phyloP scores from a whole-genome alignment of 2,888 invertebrate species.

The Notocelia uddmanniana region DNA sequence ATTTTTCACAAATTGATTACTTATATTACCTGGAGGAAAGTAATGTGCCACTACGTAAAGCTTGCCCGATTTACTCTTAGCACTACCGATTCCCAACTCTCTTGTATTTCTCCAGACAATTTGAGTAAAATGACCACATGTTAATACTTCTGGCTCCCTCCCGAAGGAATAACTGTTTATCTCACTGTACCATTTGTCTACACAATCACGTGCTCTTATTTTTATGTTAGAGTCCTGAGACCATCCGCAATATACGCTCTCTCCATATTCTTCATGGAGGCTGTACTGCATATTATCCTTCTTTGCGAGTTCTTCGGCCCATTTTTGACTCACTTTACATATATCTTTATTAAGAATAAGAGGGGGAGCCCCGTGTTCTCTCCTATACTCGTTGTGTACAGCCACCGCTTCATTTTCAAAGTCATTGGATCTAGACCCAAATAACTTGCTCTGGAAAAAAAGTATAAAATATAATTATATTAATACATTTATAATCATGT shows the following conservation, averaged over 20 bases:
- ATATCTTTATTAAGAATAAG: constrained; percentile 87
- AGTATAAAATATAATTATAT: neutral
- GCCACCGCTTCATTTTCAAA: constrained; percentile 78
- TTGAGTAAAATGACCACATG: constrained; percentile 91
- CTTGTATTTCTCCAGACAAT: constrained; percentile 92
- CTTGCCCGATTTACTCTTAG: constrained; percentile 91
- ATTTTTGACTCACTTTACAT: constrained; percentile 88
- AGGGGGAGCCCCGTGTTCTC: constrained; percentile 77
- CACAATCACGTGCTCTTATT: constrained; percentile 88
- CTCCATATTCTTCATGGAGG: constrained; percentile 87
- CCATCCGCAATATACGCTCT: constrained; percentile 90
- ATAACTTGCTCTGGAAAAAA: constrained; percentile 76
- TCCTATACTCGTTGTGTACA: constrained; percentile 75
- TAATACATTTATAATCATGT: too few relatives aligned
- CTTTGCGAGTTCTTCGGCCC: constrained; percentile 89
- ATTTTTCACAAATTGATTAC: constrained; percentile 89
- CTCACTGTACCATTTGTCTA: constrained; percentile 92
- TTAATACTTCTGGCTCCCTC: constrained; percentile 87
- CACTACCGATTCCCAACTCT: constrained; percentile 91
- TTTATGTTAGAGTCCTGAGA: constrained; percentile 88
- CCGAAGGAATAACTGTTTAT: constrained; percentile 89
- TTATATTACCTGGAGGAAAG: constrained; percentile 92
- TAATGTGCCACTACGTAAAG: constrained; percentile 95
- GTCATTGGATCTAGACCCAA: constrained; percentile 71
- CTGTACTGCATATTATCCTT: constrained; percentile 88